Percentiles rank a stretch among this genome's conserved stretches.
phyloP scores from a whole-genome alignment of 2,888 invertebrate genomes.

The Hypercompe scribonia region DNA sequence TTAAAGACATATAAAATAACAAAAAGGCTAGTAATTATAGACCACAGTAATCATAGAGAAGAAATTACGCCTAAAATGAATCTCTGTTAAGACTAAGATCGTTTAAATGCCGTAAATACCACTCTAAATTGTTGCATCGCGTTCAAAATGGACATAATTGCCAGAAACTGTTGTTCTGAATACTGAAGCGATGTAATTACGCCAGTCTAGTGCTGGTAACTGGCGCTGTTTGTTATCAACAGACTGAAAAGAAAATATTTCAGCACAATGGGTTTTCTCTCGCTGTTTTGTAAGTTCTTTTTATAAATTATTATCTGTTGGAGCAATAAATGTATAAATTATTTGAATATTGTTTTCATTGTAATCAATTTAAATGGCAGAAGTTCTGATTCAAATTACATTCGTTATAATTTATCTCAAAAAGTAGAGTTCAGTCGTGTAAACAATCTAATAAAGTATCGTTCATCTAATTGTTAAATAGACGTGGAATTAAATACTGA shows the following conservation, averaged over 20 bases:
- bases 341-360: no score
- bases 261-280: background rate
- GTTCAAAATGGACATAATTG: slow-evolving; percentile 50
- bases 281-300: background rate
- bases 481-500: no score
- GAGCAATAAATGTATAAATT: no score
- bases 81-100: slow-evolving; percentile 40
- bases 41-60: slow-evolving; percentile 33
- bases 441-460: no score
- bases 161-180: slow-evolving; percentile 38
- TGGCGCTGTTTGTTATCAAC: slow-evolving; percentile 15
- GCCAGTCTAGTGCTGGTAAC: slow-evolving; percentile 28
- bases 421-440: no score
- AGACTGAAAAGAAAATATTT: slow-evolving; percentile 13
- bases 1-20: background rate
- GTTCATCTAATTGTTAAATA: no score
- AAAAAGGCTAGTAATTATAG: slow-evolving; percentile 10
- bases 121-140: slow-evolving; percentile 53
- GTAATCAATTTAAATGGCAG: no score
- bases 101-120: slow-evolving; percentile 56
- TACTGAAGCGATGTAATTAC: slow-evolving; percentile 43
- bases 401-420: no score
- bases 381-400: no score
- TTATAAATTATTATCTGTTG: background rate
- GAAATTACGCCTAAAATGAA: slow-evolving; percentile 43